Base-by-base conservation (phyloP, 1,140 invertebrate genomes). In the Zaprionus africanus region DNA sequence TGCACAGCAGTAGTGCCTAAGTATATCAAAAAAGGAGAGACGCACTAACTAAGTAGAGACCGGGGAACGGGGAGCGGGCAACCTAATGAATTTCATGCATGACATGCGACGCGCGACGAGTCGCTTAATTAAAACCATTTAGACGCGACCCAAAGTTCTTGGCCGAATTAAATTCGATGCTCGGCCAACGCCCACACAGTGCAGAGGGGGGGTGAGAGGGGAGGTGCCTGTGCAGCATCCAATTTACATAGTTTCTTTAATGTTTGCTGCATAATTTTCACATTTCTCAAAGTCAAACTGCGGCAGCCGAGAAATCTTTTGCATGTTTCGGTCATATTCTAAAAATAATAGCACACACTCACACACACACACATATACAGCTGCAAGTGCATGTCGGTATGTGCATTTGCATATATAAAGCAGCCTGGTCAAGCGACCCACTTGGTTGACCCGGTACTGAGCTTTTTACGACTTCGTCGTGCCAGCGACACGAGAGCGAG, bases 291-390 rank as follows among this genome's bases (percentile, higher is more conserved):
- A 90, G 90, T 91, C 90, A 91, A 83, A 78, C 85, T 78, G 62
- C 76, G 79, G 74, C 76, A 74, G 68, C 71, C 83, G 70, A 86
- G 82, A 90, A 91, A 91, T 91, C 90, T 78, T 91, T 90, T 91
- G 85, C 88, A 91, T 91, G 88, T 90, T 91, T 91, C 67, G 90
- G 88, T 91, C 88, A 91, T 91, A 90, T 86, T 82, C 87, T 90
- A 86, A 90, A 90, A 90, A 90, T 90, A 90, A 90, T 90, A 86
- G 86, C 72, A 59, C 46, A 49, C 38, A 43, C 51, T 13, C 19
- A 46, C 24, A 43, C 19, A 46, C 12, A 54, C 2, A 38, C 15
- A 26, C 5, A 19, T 6, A 6, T 0, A 41, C 5, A n/a, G 15
- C 5, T n/a, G 38, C 41, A 46, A 46, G 41, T 46, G 41, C 36